Conservation (phyloP, 2,113 vertebrate genomes). For the Glareola pratincola region DNA sequence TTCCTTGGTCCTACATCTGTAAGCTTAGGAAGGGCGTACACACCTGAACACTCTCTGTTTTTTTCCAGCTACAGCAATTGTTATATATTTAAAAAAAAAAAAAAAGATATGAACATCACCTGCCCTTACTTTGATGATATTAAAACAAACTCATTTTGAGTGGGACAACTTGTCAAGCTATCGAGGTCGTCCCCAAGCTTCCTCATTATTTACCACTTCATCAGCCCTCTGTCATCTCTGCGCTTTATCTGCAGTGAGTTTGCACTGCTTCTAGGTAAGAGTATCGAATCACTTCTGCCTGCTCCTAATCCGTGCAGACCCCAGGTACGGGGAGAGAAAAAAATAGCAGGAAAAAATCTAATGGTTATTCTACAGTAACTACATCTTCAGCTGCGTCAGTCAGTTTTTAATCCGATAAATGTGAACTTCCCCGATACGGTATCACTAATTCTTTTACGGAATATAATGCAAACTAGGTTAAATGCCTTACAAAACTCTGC, state of each 20-base stretch:
- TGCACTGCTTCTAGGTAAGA: neutral
- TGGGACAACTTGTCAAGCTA: neutral
- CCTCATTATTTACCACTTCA: slow-evolving; percentile 20
- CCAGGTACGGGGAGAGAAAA: neutral
- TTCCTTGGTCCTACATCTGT: neutral
- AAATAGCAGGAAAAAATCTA: neutral
- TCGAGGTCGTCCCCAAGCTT: neutral
- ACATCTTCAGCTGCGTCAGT: neutral
- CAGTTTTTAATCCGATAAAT: neutral
- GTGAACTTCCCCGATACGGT: neutral
- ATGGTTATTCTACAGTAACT: neutral
- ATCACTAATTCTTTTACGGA: neutral
- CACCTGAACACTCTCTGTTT: neutral
- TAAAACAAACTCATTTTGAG: slow-evolving; percentile 14
- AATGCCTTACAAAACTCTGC: neutral
- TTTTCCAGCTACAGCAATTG: neutral
- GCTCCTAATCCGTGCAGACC: neutral
- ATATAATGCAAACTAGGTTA: neutral
- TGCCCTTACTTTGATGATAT: neutral
- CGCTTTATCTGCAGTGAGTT: neutral
- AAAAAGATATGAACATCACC: neutral
- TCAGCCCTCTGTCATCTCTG: neutral
- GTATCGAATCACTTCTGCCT: neutral
- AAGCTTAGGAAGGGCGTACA: neutral
- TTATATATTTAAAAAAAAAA: neutral